Evolutionary conservation across 2,113 vertebrate species (phyloP), one percentile per base, ranked within the genome.

Genomic region (Dasyprocta punctata): DNA sequence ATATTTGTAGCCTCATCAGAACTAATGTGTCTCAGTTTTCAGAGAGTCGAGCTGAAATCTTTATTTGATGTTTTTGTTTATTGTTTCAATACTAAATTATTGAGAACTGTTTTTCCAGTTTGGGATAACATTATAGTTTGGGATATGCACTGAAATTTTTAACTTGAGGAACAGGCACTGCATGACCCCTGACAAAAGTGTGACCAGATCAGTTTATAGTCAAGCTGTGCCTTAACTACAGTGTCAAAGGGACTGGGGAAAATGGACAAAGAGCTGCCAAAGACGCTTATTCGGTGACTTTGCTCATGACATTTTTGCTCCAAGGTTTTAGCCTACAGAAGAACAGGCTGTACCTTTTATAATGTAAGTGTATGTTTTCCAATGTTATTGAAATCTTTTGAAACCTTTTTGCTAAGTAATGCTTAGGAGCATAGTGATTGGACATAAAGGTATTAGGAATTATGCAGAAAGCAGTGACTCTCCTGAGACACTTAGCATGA

Each of bases 401-500:
- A 92, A 69, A 30, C 36, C 22, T 86, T 77, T 94, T 90, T 92
- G 61, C 30, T 71, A 93, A 71, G 52, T 78, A 90, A 86, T 54
- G 4, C 75, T 77, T 78, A 90, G 54, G 7, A 73, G 8, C 38
- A 13, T 58, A 30, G 28, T 78, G 30, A 95, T 84, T 97, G 95
- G 52, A 69, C 20, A 90, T 92, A 84, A 36, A 58, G 20, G 4
- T 73, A 0, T 19, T 94, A 82, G 91, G 28, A 94, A 95, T 75
- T 41, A 65, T 96, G 85, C 81, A 1, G 28, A 26, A 61, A 93
- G 4, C 33, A 82, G 56, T 73, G 93, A 60, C 0, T 36, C 11
- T 98, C 49, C 75, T 44, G 93, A 96, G 60, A 52, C n/a, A 67
- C 44, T 17, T 56, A 58, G 69, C 92, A 80, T 93, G 96, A 71